Evolutionary conservation across 2,113 vertebrate species (phyloP).

Genomic region (Cyanoliseus patagonus): DNA sequence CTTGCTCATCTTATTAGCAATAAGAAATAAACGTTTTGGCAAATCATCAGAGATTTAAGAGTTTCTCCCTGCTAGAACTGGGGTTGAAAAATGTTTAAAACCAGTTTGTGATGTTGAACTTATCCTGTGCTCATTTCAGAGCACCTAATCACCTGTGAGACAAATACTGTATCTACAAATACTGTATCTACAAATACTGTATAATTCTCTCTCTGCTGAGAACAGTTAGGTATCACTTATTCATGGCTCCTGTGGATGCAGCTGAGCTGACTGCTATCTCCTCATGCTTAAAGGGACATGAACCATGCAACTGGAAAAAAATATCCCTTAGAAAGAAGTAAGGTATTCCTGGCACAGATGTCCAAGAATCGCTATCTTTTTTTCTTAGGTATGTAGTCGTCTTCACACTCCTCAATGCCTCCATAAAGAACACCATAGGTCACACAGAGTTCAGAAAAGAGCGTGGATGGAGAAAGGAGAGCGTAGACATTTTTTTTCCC

Average conservation of each 20-base stretch:
- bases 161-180: neutral
- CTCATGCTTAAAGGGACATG: accelerated
- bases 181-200: neutral
- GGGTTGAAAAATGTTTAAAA: neutral
- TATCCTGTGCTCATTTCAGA: neutral
- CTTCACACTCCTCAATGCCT: neutral
- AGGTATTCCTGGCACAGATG: neutral
- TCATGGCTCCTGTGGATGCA: neutral
- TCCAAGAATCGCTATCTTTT: neutral
- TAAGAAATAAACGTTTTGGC: neutral
- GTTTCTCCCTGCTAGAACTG: neutral
- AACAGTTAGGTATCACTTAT: neutral
- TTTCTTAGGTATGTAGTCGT: neutral
- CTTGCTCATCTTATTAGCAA: neutral
- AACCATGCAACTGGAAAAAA: neutral
- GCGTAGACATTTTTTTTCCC: accelerated
- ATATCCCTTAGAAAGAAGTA: neutral
- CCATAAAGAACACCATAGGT: neutral
- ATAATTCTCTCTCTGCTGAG: neutral
- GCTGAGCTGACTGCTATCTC: neutral
- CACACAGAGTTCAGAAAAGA: neutral
- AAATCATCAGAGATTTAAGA: neutral
- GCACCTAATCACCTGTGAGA: neutral
- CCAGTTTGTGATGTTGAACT: neutral
- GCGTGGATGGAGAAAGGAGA: neutral